Percentiles rank a stretch among this genome's conserved stretches.
These are phyloP conservation scores for Sebastes elongatus DNA, from an alignment of 2,797 vertebrate species.

Conservation along the genomic window DNA sequence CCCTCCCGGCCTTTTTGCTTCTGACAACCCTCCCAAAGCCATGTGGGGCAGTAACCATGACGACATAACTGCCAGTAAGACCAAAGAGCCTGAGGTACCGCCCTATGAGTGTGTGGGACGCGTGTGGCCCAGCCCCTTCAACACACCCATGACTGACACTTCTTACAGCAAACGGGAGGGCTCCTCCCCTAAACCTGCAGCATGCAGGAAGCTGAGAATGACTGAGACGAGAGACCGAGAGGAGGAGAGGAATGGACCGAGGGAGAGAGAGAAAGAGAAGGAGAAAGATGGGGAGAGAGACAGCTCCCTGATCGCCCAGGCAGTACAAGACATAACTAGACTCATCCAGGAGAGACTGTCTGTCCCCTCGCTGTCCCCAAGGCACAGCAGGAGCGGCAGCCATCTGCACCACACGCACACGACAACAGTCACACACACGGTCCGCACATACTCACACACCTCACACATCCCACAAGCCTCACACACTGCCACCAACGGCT, in stretches of 20 bases:
- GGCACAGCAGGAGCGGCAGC: constrained; percentile 70
- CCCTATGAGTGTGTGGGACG: constrained; percentile 76
- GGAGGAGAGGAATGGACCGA: constrained; percentile 40
- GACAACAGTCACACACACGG: constrained; percentile 78
- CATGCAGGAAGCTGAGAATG: constrained; percentile 87
- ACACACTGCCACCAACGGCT: constrained; percentile 69
- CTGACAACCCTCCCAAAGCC: constrained; percentile 85
- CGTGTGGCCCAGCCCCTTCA: constrained; percentile 76
- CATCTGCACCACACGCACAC: constrained; percentile 75
- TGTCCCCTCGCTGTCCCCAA: constrained; percentile 77
- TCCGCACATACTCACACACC: constrained; percentile 73
- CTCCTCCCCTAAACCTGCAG: constrained; percentile 84
- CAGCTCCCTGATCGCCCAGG: constrained; percentile 79
- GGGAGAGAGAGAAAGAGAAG: constrained; percentile 32
- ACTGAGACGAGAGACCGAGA: constrained; percentile 77
- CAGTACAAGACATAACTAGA: constrained; percentile 85
- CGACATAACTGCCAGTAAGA: constrained; percentile 85
- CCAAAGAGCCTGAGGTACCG: constrained; percentile 85
- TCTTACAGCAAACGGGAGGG: constrained; percentile 73
- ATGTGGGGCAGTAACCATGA: constrained; percentile 80
- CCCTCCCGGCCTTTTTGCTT: constrained; percentile 84
- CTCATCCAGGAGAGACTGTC: constrained; percentile 88
- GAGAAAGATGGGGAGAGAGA: constrained; percentile 69
- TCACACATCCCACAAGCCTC: constrained; percentile 58
- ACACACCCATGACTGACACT: constrained; percentile 82